Evolutionary conservation across 1,140 invertebrate species (phyloP), one percentile per base, ranked within the genome.

Genomic region (Planococcus citri): DNA sequence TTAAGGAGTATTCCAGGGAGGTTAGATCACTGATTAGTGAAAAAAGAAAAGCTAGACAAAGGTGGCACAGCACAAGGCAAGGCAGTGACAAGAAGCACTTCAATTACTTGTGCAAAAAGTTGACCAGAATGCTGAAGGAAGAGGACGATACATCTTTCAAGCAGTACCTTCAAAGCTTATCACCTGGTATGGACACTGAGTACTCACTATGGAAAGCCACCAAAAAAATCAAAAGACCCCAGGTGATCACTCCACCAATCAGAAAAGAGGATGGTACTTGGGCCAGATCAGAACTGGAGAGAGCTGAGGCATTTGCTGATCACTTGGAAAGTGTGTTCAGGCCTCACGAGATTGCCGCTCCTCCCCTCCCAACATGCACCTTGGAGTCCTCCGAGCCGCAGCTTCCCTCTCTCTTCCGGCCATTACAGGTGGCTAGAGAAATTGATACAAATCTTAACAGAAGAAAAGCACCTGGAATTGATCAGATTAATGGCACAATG

Each of bases 141-240:
- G 22, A 14, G 12, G 58, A 17, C 24, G 27, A 22, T 0, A 0
- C 27, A 2, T 57, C 51, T 22, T 69, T 69, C 41, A 17, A n/a
- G 20, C 9, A 17, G 9, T 10, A 29, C 20, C 10, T 69, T 21
- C 20, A 12, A 1, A 17, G 22, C 20, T 25, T 51, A 14, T 58
- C 14, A 51, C 4, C 37, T 17, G n/a, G n/a, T n/a, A n/a, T n/a
- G n/a, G n/a, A n/a, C n/a, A 27, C 10, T 69, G 70, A 69, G 24
- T 33, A 61, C 22, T 37, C 68, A 1, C 29, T 71, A 14, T 71
- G 27, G 71, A 22, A 71, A 61, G 24, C 27, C 12, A 71, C 25
- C 12, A 69, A 27, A 41, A 69, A 69, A 69, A 29, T 71, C 0
- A 70, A 57, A 33, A 2, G 29, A 25, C 17, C 29, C 9, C 24